Percentiles rank a stretch among this genome's conserved stretches.
These are phyloP conservation scores for Bovichtus diacanthus DNA, from an alignment of 2,797 vertebrate genomes.

Conservation along the genomic window DNA sequence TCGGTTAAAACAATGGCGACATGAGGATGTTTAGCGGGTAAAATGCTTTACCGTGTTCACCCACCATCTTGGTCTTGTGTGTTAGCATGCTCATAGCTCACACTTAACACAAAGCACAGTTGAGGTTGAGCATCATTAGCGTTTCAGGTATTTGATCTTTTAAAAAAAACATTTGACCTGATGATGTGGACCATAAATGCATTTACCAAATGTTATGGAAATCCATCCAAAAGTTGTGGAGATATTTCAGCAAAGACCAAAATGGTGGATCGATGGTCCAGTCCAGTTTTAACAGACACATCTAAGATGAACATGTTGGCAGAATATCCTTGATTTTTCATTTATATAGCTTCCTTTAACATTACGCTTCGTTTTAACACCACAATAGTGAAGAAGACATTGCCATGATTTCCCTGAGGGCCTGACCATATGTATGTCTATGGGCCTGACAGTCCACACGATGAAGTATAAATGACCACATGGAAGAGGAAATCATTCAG, in stretches of 20 bases:
- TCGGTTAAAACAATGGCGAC: background rate
- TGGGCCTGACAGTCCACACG: constrained; percentile 8
- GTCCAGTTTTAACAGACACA: background rate
- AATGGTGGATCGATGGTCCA: background rate
- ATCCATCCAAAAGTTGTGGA: background rate
- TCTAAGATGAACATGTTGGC: background rate
- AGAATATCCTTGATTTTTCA: background rate
- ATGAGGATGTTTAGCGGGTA: too few species aligned
- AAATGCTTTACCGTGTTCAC: background rate
- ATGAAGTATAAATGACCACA: constrained; percentile 31
- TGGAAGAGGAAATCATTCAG: background rate
- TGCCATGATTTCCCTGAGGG: constrained; percentile 46
- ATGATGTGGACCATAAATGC: background rate
- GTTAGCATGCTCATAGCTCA: background rate
- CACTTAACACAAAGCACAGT: background rate
- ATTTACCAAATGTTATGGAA: background rate
- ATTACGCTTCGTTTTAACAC: constrained; percentile 7
- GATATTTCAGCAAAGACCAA: background rate
- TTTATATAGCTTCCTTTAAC: background rate
- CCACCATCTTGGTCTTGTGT: background rate
- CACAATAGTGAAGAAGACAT: background rate
- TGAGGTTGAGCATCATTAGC: too few species aligned
- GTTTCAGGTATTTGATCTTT: background rate
- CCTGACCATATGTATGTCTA: too few species aligned
- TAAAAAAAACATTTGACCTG: background rate